Conservation (phyloP, 2,888 invertebrate species). For the Thecocarcelia acutangulata region DNA sequence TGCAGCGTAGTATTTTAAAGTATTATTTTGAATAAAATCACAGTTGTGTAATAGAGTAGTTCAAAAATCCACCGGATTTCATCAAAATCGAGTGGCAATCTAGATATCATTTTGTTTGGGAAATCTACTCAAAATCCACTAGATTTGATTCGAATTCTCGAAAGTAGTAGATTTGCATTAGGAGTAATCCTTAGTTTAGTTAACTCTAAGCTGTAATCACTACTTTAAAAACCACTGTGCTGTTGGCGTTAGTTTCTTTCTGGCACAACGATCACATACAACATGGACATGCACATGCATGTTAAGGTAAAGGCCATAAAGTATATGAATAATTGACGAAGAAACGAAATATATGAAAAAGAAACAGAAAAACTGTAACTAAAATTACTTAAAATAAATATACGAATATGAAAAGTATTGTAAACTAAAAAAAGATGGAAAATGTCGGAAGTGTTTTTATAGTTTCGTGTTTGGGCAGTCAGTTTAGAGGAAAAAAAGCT, state of each 20-base stretch:
- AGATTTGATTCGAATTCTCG: no score
- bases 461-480: conserved; percentile 67
- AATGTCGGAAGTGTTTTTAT: conserved; percentile 79
- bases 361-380: conserved; percentile 34
- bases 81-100: no score
- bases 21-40: no score
- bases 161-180: no score
- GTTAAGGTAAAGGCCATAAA: conserved; percentile 72
- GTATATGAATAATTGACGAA: conserved; percentile 77
- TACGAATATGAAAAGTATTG: conserved; percentile 9
- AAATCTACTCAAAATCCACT: no score
- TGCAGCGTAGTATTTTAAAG: no score
- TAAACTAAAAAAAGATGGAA: conserved; percentile 46
- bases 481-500: conserved; percentile 17
- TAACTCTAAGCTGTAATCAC: no score
- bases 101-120: no score
- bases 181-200: no score
- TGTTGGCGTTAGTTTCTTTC: conserved; percentile 20
- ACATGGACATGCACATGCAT: conserved; percentile 60
- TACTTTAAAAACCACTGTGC: conserved; percentile 36
- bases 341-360: conserved; percentile 51
- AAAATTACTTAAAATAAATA: conserved; percentile 44
- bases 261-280: conserved; percentile 44
- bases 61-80: no score
- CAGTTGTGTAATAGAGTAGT: no score